Percentiles rank a stretch among this genome's conserved stretches.
These are phyloP conservation scores for Pogonomyrmex barbatus DNA, from an alignment of 1,140 invertebrate species.

Conservation along the genomic window DNA sequence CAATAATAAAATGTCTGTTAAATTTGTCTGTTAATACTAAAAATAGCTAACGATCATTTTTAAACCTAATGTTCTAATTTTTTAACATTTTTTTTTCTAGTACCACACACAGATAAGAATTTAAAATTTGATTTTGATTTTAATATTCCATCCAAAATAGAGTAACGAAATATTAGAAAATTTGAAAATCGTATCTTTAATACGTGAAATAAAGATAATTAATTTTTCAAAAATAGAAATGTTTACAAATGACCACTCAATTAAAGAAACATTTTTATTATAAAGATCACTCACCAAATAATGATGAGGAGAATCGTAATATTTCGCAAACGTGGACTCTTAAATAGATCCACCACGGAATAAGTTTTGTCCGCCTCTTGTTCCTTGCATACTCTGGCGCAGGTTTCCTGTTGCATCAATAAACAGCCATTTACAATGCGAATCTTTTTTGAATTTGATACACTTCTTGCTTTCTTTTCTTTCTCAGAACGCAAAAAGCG, in stretches of 20 bases:
- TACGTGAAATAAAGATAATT: no score
- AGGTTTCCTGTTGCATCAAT: constrained; percentile 87
- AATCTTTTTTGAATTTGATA: constrained; percentile 1
- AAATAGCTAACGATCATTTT: no score
- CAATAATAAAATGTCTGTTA: not conserved
- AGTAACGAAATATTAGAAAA: no score
- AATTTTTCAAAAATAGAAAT: no score
- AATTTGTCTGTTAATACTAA: not conserved
- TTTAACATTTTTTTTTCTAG: no score
- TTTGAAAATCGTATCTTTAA: no score
- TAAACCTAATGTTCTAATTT: no score
- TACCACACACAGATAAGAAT: no score
- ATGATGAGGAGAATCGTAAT: constrained; percentile 91
- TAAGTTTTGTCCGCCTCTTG: constrained; percentile 90
- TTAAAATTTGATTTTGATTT: no score
- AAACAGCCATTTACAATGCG: not conserved
- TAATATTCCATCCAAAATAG: no score
- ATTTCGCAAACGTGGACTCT: constrained; percentile 89
- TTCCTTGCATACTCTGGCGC: constrained; percentile 88
- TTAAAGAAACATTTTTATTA: not conserved
- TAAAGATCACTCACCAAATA: constrained; percentile 88
- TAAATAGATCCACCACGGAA: constrained; percentile 92
- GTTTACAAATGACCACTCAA: not conserved
- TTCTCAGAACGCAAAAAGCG: not conserved
- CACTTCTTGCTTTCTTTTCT: not conserved